Evolutionary conservation across 2,113 vertebrate genomes (phyloP), one percentile per base, ranked within the genome.

Genomic region (Perognathus longimembris): DNA sequence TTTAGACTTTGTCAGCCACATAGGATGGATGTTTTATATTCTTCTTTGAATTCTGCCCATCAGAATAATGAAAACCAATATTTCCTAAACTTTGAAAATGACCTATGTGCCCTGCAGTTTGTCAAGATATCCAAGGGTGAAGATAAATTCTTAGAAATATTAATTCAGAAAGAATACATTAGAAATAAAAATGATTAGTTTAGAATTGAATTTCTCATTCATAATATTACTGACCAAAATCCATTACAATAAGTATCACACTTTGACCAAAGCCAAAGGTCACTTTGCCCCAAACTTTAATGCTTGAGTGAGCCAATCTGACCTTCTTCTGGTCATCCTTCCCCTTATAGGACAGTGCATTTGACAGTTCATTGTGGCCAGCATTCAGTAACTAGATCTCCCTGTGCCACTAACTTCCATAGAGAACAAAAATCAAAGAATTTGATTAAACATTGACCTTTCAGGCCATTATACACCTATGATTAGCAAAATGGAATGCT

Each of bases 71-170:
- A 80, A 92, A 75, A 26, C 2, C 28, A 67, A 45, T 45, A 45
- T 45, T 73, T 93, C 40, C 26, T 4, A 87, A 42, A 26, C 8
- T 77, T 18, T 74, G 63, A 8, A 88, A 69, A 93, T 54, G 6
- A 91, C 7, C 9, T 79, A 14, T 75, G 77, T 22, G n/a, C 42
- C 11, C 12, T 67, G 1, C 67, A 40, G 15, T 92, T 82, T 77
- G 45, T 40, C 28, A 20, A 85, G 28, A 1, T 38, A 32, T 63
- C 10, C 34, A 88, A 85, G 38, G 21, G 76, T 64, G 77, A 90
- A 88, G 34, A 77, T 7, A 90, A 94, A 78, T 28, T 82, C 38
- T 90, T 89, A 71, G 28, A 78, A 81, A 94, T 6, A 34, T 77
- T 40, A 92, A 74, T 82, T 10, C 32, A 69, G 79, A 57, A 78